Evolutionary conservation across 2,888 invertebrate species (phyloP), one percentile per base, ranked within the genome.

Genomic region (Nomada ferruginata): DNA sequence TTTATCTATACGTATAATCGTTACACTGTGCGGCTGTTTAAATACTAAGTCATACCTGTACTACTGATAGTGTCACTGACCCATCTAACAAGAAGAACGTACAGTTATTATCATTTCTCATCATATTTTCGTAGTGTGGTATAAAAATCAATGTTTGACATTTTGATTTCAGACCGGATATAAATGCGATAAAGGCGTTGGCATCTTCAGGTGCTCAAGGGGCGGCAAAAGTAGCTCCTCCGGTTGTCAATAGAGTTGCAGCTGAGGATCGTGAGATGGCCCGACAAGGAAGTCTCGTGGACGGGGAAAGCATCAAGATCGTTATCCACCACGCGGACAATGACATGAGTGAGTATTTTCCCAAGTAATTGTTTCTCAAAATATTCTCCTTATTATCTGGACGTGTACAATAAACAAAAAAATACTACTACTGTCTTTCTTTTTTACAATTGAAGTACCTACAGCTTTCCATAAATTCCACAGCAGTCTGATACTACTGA

Each of bases 261-360:
- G 95, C 96, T 80, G 94, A 96, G 87, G 96, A 96, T 89, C 94
- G 96, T 42, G 95, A 95, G 83, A 94, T 96, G 55, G 95, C 95
- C 5, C 94, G 97, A 60, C 95, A 98, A 7, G 98, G 98, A 91
- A 97, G 97, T 91, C 97, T 98, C 26, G 97, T 97, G 80, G 98
- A 98, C 91, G 98, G 98, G 1, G 98, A 98, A 93, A 97, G 97
- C 85, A 98, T 98, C 90, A 97, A 98, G 93, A 98, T 98, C 88
- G 98, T 98, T 86, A 98, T 98, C 90, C 98, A 98, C 92, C 98
- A 98, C 93, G 98, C 98, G 18, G 98, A 98, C 94, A 92, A 92
- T 73, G 93, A 93, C 78, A 91, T 92, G 81, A 90, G 94, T 94
- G 79, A 92, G 94, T 91, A 79, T 80, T 42, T 55, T 42, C 13